Percentiles rank a stretch among this genome's conserved stretches.
These are phyloP conservation scores for Bacillus rossius DNA, from an alignment of 1,140 invertebrate genomes.

Conservation along the genomic window DNA sequence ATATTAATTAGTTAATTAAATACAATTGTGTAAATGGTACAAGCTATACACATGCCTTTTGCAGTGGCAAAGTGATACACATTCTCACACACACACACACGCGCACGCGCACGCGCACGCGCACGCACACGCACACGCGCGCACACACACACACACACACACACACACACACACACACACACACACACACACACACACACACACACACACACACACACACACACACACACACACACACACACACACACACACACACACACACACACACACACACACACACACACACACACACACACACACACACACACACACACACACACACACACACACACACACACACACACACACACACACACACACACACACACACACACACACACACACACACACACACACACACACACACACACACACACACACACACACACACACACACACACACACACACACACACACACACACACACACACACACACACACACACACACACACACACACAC, in stretches of 20 bases:
- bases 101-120: neutral
- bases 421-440: slow-evolving; percentile 19
- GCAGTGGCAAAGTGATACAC: no score
- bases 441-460: slow-evolving; percentile 20
- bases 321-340: slow-evolving; percentile 24
- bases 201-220: slow-evolving; percentile 7
- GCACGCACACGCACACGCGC: slow-evolving; percentile 2
- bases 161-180: slow-evolving; percentile 7
- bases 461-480: slow-evolving; percentile 25
- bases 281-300: slow-evolving; percentile 25
- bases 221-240: slow-evolving; percentile 7
- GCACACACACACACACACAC: slow-evolving; percentile 6
- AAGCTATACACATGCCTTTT: no score
- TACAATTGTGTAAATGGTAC: no score
- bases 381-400: slow-evolving; percentile 19
- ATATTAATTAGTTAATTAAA: no score
- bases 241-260: slow-evolving; percentile 24
- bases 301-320: slow-evolving; percentile 22
- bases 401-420: slow-evolving; percentile 19
- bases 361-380: slow-evolving; percentile 18
- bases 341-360: slow-evolving; percentile 22
- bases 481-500: slow-evolving; percentile 34
- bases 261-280: slow-evolving; percentile 24
- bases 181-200: slow-evolving; percentile 7
- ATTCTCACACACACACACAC: slow-evolving; percentile 4